Base-by-base conservation (phyloP, 2,888 invertebrate species). In the Orchesellides sinensis region DNA sequence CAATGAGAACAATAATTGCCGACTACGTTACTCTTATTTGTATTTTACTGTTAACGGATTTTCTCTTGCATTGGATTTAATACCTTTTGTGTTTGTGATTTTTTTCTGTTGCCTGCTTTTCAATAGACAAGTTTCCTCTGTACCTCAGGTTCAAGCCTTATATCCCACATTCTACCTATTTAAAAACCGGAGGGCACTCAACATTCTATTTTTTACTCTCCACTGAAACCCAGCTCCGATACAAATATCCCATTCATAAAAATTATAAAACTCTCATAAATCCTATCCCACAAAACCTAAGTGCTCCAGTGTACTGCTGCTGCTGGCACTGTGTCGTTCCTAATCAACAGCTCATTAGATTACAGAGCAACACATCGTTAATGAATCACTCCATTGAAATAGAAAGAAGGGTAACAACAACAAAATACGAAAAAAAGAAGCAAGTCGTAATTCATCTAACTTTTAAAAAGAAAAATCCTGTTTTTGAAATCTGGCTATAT, bases 341-440 rank as follows among this genome's bases (percentile, higher is more conserved):
- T 77, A 83, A 83, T 83, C 78, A 78, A 78, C 78, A 83, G 69
- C 83, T 83, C 83, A 78, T 83, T 83, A 78, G 78, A 63, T 83
- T 66, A 73, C 70, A 65, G 35, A 49, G 27, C 66, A 73, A 66
- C 65, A 73, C 59, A 65, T 66, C 17, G 54, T 49, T 82, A 80
- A 80, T 80, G 80, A 80, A 80, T 6, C 61, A 72, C 14, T 45
- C 23, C 14, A 66, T 66, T 45, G 47, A 66, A 49, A 72, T 29
- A 23, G 8, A 19, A 79, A 29, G 47, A 56, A 69, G 21, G 47
- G 66, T 2, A 54, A 27, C 25, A 56, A 25, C n/a, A 32, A 52
- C 40, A 49, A 49, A 54, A 35, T 14, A 32, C 40, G 23, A 63
- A 29, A 40, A 45, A 54, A n/a, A 56, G 12, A 3, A 56, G 14